These are phyloP conservation scores for Cryptocephalus primarius DNA, from an alignment of 2,888 invertebrate species.

Conservation along the genomic window DNA sequence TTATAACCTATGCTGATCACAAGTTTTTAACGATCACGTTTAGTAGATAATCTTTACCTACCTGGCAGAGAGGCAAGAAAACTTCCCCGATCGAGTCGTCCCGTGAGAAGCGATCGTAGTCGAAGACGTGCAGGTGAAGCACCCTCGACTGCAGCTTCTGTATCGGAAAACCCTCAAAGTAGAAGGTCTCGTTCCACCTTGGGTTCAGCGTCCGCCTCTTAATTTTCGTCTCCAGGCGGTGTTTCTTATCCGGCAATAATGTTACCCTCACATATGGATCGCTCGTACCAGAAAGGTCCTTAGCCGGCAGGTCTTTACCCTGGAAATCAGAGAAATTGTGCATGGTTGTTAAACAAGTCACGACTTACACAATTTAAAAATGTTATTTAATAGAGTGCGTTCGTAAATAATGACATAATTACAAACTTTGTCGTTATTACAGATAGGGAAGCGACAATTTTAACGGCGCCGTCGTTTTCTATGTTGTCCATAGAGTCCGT, in stretches of 20 bases:
- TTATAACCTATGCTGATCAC: too few species aligned
- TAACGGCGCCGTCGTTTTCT: too few species aligned
- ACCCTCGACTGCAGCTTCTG: slow-evolving; percentile 88
- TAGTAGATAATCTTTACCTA: slow-evolving; percentile 31
- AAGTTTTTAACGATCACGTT: too few species aligned
- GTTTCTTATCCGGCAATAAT: slow-evolving; percentile 82
- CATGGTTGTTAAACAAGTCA: not conserved
- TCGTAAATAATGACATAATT: too few species aligned
- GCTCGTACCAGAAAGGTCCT: slow-evolving; percentile 84
- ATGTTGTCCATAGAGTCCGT: too few species aligned
- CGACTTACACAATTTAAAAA: too few species aligned
- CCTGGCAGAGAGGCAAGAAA: slow-evolving; percentile 84
- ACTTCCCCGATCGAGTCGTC: slow-evolving; percentile 92
- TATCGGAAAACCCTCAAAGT: slow-evolving; percentile 89
- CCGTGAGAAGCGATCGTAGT: slow-evolving; percentile 87
- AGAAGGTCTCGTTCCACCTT: slow-evolving; percentile 89
- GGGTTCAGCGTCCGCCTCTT: slow-evolving; percentile 84
- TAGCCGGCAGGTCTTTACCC: slow-evolving; percentile 90
- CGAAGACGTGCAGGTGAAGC: slow-evolving; percentile 85
- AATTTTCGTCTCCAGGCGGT: slow-evolving; percentile 85
- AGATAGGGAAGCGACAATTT: too few species aligned
- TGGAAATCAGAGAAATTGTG: slow-evolving; percentile 31
- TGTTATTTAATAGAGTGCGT: too few species aligned
- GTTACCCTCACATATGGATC: slow-evolving; percentile 89
- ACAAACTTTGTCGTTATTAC: too few species aligned